Base-by-base conservation (phyloP, 2,888 invertebrate species). In the Chelonus formosanus region DNA sequence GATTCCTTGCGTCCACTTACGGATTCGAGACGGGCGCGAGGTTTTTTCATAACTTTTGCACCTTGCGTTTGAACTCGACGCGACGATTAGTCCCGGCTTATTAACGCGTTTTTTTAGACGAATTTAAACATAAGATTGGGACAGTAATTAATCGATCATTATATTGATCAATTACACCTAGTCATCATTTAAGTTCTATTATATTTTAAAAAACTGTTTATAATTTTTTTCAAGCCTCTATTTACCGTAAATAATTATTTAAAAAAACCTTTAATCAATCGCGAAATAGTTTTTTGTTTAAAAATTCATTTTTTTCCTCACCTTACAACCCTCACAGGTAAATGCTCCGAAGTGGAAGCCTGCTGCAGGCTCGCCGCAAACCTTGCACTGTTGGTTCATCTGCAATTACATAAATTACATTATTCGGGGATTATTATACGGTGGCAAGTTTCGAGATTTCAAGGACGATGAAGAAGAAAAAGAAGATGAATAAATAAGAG, bases 361-460 rank as follows among this genome's bases (percentile, higher is more conserved):
- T 56, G 83, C 83, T 57, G 84, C 83, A 60, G 83, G 83, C 70
- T 84, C 84, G 65, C 82, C 81, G 74, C 84, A 84, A 70, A 84
- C 84, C 71, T 80, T 82, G 77, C 84, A 84, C 78, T 81, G 80
- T 71, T 84, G 83, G 76, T 84, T 82, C 84, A 84, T 83, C 84
- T 84, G 81, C 57, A 82, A 82, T 67, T 60, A 72, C 57, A 72
- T 63, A 74, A 71, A 73, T 67, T 63, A 69, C 48, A 68, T 73
- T 69, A 72, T 65, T 68, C 59, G 60, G 32, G 52, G 52, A 64
- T 60, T 63, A 63, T 63, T 67, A 65, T 61, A 60, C 61, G 56
- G 67, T 69, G 56, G 62, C 63, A 45, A 44, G 47, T 50, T 36
- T 53, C 57, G 32, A 52, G 53, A 67, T 57, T 40, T 54, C 58